Base-by-base conservation (phyloP, 2,113 vertebrate species). In the Ophiodon elongatus region DNA sequence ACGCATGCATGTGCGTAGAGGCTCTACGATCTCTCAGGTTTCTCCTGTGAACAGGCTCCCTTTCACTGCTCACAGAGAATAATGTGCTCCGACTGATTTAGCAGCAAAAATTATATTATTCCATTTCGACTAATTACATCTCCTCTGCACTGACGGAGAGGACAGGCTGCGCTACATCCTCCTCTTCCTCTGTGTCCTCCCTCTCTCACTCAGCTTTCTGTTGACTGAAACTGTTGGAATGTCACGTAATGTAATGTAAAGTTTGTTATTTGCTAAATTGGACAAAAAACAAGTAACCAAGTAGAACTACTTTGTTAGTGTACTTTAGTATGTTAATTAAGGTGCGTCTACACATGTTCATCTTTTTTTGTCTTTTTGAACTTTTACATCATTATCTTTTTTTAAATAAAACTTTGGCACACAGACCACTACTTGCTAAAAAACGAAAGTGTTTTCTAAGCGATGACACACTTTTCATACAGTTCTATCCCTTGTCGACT, bases 31-130 rank as follows among this genome's bases (percentile, higher is more conserved):
- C 82, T 82, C 74, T 88, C 89, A 94, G 89, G 93, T 95, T n/a
- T 85, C 86, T 79, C 78, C 64, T 73, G 75, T 93, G 85, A 95
- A 94, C 71, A 76, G 77, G 29, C 70, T 73, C 79, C 85, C 90
- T 92, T 92, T 94, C 76, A 57, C 47, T 67, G 76, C 83, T 69
- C 66, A 74, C 81, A 70, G 59, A 70, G 73, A 87, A 89, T 77
- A 62, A 82, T 57, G 82, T 1, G 56, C 75, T 80, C 79, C 88
- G 93, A 94, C 80, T 79, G 71, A 89, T 88, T 95, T 94, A 93
- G 88, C n/a, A 50, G 85, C 52, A 83, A 88, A 93, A 95, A 95
- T 93, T 69, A 2, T 87, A 88, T 95, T 94, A 93, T 84, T 91
- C 43, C 68, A 93, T 93, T 94, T 92, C 0, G 41, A 67, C 77